These are phyloP conservation scores for Onthophagus sagittarius DNA, from an alignment of 2,888 invertebrate species.

Conservation along the genomic window DNA sequence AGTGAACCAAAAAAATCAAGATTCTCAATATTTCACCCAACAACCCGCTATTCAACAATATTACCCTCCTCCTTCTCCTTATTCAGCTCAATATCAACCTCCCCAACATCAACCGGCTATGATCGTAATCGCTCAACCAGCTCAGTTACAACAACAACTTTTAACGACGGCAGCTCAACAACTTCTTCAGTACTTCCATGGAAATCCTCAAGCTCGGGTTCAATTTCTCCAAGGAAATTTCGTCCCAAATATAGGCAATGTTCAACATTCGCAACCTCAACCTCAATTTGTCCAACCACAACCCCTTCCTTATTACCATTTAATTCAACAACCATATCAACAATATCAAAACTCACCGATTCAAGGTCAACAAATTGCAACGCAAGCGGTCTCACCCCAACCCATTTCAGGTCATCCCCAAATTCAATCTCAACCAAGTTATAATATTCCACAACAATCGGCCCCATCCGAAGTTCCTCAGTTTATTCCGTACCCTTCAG, in stretches of 20 bases:
- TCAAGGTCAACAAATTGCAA: conserved; percentile 15
- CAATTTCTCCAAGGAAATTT: conserved; percentile 29
- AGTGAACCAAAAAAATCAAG: conserved; percentile 26
- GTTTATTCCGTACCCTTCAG: conserved; percentile 16
- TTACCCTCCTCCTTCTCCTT: conserved; percentile 12
- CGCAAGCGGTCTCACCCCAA: too few relatives aligned
- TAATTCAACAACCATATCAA: conserved; percentile 4
- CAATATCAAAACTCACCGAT: conserved; percentile 13
- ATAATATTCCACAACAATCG: conserved; percentile 6
- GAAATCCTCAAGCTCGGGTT: conserved; percentile 40
- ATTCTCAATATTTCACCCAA: conserved; percentile 28
- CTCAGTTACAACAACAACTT: conserved; percentile 37
- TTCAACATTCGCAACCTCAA: conserved; percentile 27
- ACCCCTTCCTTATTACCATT: conserved; percentile 19
- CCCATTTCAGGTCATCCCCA: conserved; percentile 24
- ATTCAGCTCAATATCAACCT: conserved; percentile 26
- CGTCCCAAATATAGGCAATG: conserved; percentile 9
- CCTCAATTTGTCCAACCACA: conserved; percentile 26
- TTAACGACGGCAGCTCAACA: conserved; percentile 38
- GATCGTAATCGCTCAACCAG: conserved; percentile 46
- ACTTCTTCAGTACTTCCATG: conserved; percentile 42
- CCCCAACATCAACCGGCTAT: conserved; percentile 38
- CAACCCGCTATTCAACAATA: conserved; percentile 30
- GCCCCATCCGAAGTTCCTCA: conserved; percentile 13
- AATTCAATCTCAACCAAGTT: conserved; percentile 16